Evolutionary conservation across 2,888 invertebrate species (phyloP).

Genomic region (Apotomis betuletana): DNA sequence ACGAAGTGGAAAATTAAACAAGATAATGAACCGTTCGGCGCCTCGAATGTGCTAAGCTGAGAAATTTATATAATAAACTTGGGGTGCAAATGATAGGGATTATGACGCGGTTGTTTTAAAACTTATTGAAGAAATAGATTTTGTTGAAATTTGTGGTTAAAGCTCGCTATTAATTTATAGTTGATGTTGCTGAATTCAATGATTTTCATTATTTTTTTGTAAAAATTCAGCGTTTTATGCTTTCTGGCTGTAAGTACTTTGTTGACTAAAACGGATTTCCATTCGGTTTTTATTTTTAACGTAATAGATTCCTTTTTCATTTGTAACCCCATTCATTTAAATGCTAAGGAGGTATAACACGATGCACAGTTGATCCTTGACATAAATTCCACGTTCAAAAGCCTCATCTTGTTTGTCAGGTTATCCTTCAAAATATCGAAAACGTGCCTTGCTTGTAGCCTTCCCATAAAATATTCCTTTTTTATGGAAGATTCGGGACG

Average conservation of each 20-base stretch:
- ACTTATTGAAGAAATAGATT: conserved; percentile 15
- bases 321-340: not conserved
- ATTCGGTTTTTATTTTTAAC: too few relatives aligned
- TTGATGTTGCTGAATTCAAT: too few relatives aligned
- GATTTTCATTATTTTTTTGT: too few relatives aligned
- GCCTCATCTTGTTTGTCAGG: conserved; percentile 57
- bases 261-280: too few relatives aligned
- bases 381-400: conserved; percentile 1
- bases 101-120: conserved; percentile 33
- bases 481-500: conserved; percentile 54
- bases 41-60: conserved; percentile 67
- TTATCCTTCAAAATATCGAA: conserved; percentile 63
- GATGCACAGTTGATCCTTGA: not conserved
- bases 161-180: too few relatives aligned
- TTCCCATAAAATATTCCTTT: conserved; percentile 58
- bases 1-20: conserved; percentile 82
- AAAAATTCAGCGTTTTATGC: too few relatives aligned
- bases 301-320: not conserved
- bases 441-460: conserved; percentile 47
- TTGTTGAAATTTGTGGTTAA: not conserved
- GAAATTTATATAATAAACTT: conserved; percentile 64
- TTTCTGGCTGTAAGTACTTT: too few relatives aligned
- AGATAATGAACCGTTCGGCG: conserved; percentile 74
- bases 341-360: not conserved
- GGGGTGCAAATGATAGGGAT: conserved; percentile 42